Evolutionary conservation across 92 coral and sea anemone species (phyloP).

Genomic region (Virgularia gustaviana): DNA sequence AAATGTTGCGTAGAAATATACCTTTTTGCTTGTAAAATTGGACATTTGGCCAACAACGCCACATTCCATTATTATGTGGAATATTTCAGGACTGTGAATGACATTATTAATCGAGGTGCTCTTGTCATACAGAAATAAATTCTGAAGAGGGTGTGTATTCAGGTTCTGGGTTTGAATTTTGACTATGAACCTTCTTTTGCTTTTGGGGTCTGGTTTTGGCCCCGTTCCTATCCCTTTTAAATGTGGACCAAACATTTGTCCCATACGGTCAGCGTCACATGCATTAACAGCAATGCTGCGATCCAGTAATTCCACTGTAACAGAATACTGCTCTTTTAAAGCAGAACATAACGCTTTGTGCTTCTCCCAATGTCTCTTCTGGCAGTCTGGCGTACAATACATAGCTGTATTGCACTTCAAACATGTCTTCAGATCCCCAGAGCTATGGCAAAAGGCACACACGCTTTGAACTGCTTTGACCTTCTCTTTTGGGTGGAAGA

Average conservation of each 20-base stretch:
- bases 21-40: slow-evolving; percentile 63
- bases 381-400: slow-evolving; percentile 61
- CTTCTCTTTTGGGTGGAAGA: slow-evolving; percentile 48
- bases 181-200: slow-evolving; percentile 53
- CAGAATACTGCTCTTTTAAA: slow-evolving; percentile 45
- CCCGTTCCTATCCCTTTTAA: slow-evolving; percentile 59
- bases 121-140: slow-evolving; percentile 42
- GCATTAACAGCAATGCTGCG: neutral
- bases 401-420: slow-evolving; percentile 49
- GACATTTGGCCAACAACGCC: slow-evolving; percentile 57
- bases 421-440: slow-evolving; percentile 42
- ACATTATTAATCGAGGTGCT: slow-evolving; percentile 38
- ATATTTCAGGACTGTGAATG: slow-evolving; percentile 62
- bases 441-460: slow-evolving; percentile 56
- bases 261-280: neutral
- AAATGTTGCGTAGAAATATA: slow-evolving; percentile 57
- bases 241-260: slow-evolving; percentile 47
- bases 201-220: slow-evolving; percentile 52
- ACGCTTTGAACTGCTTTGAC: slow-evolving; percentile 8
- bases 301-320: slow-evolving; percentile 34
- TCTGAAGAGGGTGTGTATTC: slow-evolving; percentile 59
- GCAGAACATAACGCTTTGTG: slow-evolving; percentile 53
- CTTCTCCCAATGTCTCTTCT: slow-evolving; percentile 45
- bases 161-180: slow-evolving; percentile 48
- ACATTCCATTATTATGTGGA: slow-evolving; percentile 64